A percentile compares a stretch with the other conserved stretches of the same genome.
Evolutionary conservation across 2,113 vertebrate genomes (phyloP).

Genomic region (Progne subis): DNA sequence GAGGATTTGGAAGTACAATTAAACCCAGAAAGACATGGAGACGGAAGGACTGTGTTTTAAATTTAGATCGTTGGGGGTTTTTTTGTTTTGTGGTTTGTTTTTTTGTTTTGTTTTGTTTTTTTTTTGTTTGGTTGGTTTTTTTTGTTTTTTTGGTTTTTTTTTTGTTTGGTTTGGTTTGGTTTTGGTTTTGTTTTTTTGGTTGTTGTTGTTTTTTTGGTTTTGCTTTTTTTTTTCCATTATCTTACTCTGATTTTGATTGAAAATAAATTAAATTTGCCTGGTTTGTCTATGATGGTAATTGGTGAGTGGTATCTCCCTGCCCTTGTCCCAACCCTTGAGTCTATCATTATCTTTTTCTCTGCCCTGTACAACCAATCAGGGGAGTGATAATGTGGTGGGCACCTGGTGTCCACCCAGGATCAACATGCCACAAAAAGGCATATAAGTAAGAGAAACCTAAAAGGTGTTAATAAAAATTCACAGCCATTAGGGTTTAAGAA

Average conservation of each 20-base stretch:
- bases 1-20: not conserved
- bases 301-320: not conserved
- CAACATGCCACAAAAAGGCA: not conserved
- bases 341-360: not conserved
- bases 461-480: not conserved
- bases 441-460: not conserved
- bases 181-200: no score
- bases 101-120: no score
- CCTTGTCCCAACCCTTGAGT: not conserved
- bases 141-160: no score
- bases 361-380: not conserved
- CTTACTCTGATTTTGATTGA: not conserved
- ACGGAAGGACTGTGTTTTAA: fast-evolving
- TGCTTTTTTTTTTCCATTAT: not conserved
- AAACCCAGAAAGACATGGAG: not conserved
- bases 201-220: no score
- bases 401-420: not conserved
- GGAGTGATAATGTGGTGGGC: not conserved
- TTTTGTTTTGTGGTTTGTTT: no score
- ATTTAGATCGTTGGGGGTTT: not conserved
- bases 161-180: no score
- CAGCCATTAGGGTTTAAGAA: not conserved
- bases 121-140: no score
- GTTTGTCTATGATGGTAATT: not conserved
- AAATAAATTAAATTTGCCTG: not conserved